phyloP scores from a whole-genome alignment of 2,797 vertebrate genomes.

The Macrochelys suwanniensis region DNA sequence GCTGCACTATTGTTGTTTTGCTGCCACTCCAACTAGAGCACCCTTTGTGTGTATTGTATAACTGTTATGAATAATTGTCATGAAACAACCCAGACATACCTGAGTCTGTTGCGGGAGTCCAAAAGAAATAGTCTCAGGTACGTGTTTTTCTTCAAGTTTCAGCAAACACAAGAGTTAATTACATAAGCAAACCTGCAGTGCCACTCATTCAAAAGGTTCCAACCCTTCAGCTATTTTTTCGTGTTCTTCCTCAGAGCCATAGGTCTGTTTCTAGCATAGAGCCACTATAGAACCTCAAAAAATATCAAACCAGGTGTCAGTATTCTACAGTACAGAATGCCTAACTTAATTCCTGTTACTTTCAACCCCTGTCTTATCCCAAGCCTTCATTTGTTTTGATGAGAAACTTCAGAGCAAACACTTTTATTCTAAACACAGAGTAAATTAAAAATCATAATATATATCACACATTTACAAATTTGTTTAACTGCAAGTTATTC shows the following conservation, averaged over 20 bases:
- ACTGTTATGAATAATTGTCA: not conserved
- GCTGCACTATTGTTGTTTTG: not conserved
- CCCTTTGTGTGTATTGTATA: too few relatives aligned
- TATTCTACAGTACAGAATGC: not conserved
- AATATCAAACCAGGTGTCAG: not conserved
- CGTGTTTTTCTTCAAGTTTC: not conserved
- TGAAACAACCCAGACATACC: not conserved
- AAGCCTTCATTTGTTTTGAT: not conserved
- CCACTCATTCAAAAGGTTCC: not conserved
- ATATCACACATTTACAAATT: not conserved
- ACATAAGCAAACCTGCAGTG: not conserved
- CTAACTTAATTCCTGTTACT: not conserved
- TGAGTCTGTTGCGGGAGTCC: not conserved
- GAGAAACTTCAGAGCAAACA: not conserved
- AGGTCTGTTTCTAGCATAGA: not conserved
- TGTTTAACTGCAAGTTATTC: not conserved
- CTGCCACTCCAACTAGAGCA: not conserved
- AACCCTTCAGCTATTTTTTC: not conserved
- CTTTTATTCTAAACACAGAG: not conserved
- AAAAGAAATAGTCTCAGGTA: not conserved
- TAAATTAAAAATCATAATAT: not conserved
- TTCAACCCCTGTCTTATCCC: not conserved
- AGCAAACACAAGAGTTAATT: not conserved
- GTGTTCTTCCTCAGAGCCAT: not conserved
- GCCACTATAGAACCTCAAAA: not conserved